Evolutionary conservation across 1,140 invertebrate genomes (phyloP), one percentile per base, ranked within the genome.

Genomic region (Drosophila elegans): DNA sequence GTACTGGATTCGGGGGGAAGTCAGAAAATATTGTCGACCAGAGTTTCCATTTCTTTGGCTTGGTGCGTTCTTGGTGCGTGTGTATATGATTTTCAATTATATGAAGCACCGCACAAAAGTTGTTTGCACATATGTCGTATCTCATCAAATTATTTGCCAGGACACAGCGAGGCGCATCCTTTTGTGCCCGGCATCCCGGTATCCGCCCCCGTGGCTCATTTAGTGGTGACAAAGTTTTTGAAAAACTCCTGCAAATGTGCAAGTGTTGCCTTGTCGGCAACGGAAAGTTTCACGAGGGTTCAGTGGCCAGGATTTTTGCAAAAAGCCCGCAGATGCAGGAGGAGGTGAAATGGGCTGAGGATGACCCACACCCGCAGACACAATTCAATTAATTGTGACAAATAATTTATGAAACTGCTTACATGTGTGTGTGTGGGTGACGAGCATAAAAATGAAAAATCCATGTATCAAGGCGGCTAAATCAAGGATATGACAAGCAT

Each of bases 111-210:
- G 76, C 85, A 80, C 63, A 67, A 89, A 89, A 90, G 72, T 84
- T 91, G 90, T 91, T 91, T 91, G 86, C 90, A 91, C 90, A 91
- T 91, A 91, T 91, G 90, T 91, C 90, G 90, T 89, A 90, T 91
- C 90, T 91, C 90, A 91, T 91, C 90, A 89, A 85, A 91, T 90
- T 85, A 91, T 91, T 91, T 90, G 83, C 90, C 89, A 86, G 62
- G 49, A 62, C 54, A 61, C 48, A 56, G 64, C 32, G 46, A 21
- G 78, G 67, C 85, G 67, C 78, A 90, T 90, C 86, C 85, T 86
- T 90, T 84, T 85, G 75, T 88, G 29, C 29, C 16, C 16, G 16
- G 16, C 16, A 21, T 21, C 16, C 56, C 57, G 38, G 46, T 52
- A 34, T 59, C 21, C 27, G 64, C 71, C 61, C 80, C 57, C 59